Evolutionary conservation across 2,113 vertebrate species (phyloP).

Genomic region (Equus quagga): DNA sequence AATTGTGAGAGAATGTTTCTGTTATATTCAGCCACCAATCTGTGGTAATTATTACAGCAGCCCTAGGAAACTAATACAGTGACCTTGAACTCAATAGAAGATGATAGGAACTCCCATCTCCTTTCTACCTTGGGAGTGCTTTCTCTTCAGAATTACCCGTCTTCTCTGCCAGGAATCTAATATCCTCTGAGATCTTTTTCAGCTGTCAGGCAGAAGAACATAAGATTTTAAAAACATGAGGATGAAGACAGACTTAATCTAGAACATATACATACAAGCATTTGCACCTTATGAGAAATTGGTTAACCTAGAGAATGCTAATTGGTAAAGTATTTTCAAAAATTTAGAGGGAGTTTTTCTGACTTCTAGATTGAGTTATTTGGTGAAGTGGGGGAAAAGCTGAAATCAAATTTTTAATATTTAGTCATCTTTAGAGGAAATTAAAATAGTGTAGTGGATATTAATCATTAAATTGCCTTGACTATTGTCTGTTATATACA

Average conservation of each 20-base stretch:
- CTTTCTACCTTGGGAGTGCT: not conserved
- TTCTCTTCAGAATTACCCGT: slow-evolving; percentile 22
- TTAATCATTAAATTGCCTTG: slow-evolving; percentile 51
- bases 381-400: not conserved
- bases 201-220: not conserved
- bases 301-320: not conserved
- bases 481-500: slow-evolving; percentile 82
- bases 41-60: not conserved
- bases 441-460: not conserved
- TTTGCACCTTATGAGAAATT: slow-evolving; percentile 24
- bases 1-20: not conserved
- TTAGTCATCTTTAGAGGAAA: slow-evolving; percentile 40
- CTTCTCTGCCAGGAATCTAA: not conserved
- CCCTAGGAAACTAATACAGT: not conserved
- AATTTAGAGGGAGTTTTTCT: not conserved
- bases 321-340: slow-evolving; percentile 13
- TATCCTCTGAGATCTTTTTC: not conserved
- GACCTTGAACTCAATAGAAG: not conserved
- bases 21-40: not conserved
- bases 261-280: not conserved
- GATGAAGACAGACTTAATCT: not conserved
- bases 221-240: slow-evolving; percentile 33
- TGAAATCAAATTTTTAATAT: not conserved
- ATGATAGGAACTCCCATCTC: not conserved
- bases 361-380: slow-evolving; percentile 7